These are phyloP conservation scores for Polyommatus iphigenia DNA, from an alignment of 2,888 invertebrate genomes.

Conservation along the genomic window DNA sequence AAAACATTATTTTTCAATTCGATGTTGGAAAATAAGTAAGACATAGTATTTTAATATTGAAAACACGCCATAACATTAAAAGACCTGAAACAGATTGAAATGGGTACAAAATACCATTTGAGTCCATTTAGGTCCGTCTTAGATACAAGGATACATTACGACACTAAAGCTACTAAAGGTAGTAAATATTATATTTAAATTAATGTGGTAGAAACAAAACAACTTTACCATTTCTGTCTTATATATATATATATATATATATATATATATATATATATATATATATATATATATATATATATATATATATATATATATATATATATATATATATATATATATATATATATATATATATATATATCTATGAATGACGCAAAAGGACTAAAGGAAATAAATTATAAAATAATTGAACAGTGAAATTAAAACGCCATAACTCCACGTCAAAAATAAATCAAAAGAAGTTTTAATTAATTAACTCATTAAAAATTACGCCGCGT, in stretches of 20 bases:
- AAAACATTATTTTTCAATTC: not conserved
- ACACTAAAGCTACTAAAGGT: not conserved
- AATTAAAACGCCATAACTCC: constrained; percentile 1
- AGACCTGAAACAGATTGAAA: not conserved
- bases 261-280: no score
- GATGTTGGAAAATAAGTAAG: not conserved
- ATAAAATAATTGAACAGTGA: constrained; percentile 3
- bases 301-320: no score
- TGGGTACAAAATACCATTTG: not conserved
- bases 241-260: no score
- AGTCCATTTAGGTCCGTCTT: not conserved
- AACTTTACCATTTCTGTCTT: not conserved
- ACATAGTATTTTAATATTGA: not conserved
- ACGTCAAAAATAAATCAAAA: constrained; percentile 19
- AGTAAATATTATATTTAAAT: not conserved
- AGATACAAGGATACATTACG: not conserved
- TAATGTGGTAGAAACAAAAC: not conserved
- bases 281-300: no score
- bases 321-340: no score
- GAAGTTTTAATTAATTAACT: constrained; percentile 27
- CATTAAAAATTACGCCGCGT: constrained; percentile 20
- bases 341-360: no score
- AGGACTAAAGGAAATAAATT: not conserved
- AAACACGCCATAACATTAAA: not conserved
- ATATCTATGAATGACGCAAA: not conserved